Evolutionary conservation across 2,888 invertebrate genomes (phyloP), one percentile per base, ranked within the genome.

Genomic region (Leptopilina myrica): DNA sequence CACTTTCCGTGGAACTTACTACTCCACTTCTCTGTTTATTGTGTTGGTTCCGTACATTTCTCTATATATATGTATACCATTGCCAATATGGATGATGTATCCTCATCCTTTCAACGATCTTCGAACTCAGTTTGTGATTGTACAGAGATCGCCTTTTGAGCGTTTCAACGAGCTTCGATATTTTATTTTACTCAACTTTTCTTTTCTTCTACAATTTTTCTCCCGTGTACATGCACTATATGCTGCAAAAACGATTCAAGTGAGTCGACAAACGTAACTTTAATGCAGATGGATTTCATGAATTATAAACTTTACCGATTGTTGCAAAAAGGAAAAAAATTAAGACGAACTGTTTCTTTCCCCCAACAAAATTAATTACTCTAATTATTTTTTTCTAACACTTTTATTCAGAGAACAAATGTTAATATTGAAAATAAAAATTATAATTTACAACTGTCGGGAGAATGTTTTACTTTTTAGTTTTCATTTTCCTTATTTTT

Each of bases 1-100:
- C 87, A 85, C 86, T 86, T 86, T 86, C 85, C 84, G 83, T 81
- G 78, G 78, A 83, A 87, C 87, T 84, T 83, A 80, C 81, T 80
- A 79, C 82, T 83, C 82, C 76, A 77, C 64, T 69, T 82, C 76
- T 76, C 64, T 49, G 76, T 64, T 67, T 15, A 59, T 77, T 43
- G 26, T 76, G 67, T 56, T 20, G 62, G 49, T 67, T 14, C 49
- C 2, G 12, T 69, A 7, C 53, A 26, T 67, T 46, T 46, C 2
- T 67, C 49, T 67, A 67, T 59, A 59, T 59, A 59, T 59, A n/a
- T 15, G 20, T 62, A 62, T 53, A 53, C 46, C 8, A 46, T 26
- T 69, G 49, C 69, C 53, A 53, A 69, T 69, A 69, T 49, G 49
- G 49, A 53, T 82, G 83, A 83, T 83, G 80, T 85, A 82, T 69